Base-by-base conservation (phyloP, 2,113 vertebrate species). In the Trogon melanurus region DNA sequence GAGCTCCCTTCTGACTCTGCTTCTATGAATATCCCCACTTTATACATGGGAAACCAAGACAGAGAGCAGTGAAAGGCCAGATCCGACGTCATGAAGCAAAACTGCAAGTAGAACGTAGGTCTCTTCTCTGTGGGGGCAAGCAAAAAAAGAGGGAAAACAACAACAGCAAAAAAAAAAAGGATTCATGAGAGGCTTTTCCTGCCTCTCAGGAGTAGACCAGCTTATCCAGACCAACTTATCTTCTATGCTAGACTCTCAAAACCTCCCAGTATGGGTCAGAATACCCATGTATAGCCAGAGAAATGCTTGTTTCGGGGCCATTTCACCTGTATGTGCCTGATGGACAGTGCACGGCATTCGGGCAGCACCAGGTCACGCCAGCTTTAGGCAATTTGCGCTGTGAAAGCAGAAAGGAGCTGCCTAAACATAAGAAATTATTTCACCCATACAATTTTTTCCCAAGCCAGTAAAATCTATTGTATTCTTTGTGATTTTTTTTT, bases 1-100 rank as follows among this genome's bases (percentile, higher is more conserved):
- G 94, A 92, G 95, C 5, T 85, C 75, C 72, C 79, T 65, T 47
- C 88, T 88, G 94, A 51, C 91, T 66, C 85, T 67, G 93, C 71
- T 90, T 18, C 81, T 32, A 84, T 66, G 82, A 88, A 86, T 74
- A 88, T 93, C 67, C 79, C 67, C 83, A 5, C 71, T 79, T 83
- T 36, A 38, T n/a, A 80, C 94, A 15, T 80, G 92, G 88, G 91
- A 95, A 93, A 91, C 0, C 0, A 70, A 69, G 88, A 10, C 64
- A 74, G 67, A 25, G 91, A 85, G 92, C 85, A 50, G 72, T 27
- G 48, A 91, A 88, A 93, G 92, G 92, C 92, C 85, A 44, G 3
- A 16, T 66, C 85, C 85, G 76, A 93, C 27, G 67, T 94, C 95
- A 96, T 2, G 1, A 73, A 60, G 67, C 50, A 22, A 14, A 91